phyloP scores from a whole-genome alignment of 2,797 vertebrate genomes.

The Aldrovandia affinis region DNA sequence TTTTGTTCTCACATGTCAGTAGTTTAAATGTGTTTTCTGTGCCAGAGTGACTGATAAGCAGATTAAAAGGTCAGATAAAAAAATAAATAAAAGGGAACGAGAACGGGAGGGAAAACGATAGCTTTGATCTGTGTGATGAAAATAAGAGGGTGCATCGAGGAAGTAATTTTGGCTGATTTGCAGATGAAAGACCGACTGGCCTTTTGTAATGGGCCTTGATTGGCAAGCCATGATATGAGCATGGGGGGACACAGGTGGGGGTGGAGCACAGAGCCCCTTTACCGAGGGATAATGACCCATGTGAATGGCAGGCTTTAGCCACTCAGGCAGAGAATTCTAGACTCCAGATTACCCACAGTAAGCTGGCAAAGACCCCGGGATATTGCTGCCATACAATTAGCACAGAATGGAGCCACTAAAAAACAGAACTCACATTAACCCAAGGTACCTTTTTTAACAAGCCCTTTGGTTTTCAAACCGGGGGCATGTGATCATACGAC shows the following conservation, averaged over 20 bases:
- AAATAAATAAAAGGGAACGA: background rate
- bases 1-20: no score
- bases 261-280: background rate
- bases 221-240: background rate
- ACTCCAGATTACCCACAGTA: background rate
- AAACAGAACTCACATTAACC: background rate
- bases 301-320: background rate
- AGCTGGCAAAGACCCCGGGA: background rate
- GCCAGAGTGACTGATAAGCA: conserved; percentile 6
- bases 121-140: conserved; percentile 17
- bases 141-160: conserved; percentile 19
- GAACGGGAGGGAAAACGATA: background rate
- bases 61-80: conserved; percentile 11
- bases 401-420: background rate
- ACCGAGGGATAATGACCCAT: conserved; percentile 1
- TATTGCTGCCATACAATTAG: background rate
- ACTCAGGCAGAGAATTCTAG: background rate
- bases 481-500: no score
- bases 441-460: background rate
- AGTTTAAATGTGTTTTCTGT: background rate
- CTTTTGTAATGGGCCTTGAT: conserved; percentile 12
- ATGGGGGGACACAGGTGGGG: conserved; percentile 5
- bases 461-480: background rate
- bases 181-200: conserved; percentile 14
- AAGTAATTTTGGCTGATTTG: conserved; percentile 20